Conservation (phyloP, 2,113 vertebrate species). For the Gadus chalcogrammus region DNA sequence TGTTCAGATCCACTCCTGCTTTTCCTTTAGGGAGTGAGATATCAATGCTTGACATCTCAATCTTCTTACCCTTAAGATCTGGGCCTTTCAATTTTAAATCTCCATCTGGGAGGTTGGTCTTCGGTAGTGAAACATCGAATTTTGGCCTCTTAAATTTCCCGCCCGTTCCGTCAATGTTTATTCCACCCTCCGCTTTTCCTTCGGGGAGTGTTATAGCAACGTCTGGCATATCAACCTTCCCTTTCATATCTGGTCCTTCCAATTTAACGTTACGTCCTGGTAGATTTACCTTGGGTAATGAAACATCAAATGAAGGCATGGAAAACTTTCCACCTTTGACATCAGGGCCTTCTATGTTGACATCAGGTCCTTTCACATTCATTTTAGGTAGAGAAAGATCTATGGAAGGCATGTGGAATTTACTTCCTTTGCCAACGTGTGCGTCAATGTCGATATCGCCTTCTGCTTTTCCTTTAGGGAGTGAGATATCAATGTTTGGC, state of each 20-base stretch:
- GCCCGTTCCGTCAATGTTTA: constrained; percentile 23
- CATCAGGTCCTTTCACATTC: constrained; percentile 25
- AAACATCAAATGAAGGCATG: constrained; percentile 42
- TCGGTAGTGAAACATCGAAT: constrained; percentile 54
- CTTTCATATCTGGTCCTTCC: too few relatives aligned
- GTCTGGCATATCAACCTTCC: constrained; percentile 39
- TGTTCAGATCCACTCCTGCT: constrained; percentile 24
- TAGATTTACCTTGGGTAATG: constrained; percentile 35
- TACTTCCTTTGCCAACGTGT: constrained; percentile 32
- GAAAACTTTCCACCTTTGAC: constrained; percentile 33
- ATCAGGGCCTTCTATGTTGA: constrained; percentile 21
- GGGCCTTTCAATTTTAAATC: constrained; percentile 22
- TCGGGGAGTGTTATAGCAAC: constrained; percentile 46
- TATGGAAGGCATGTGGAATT: constrained; percentile 49
- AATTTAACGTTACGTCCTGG: constrained; percentile 20
- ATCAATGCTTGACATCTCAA: constrained; percentile 28
- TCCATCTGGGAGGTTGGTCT: constrained; percentile 36
- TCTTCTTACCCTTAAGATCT: constrained; percentile 35
- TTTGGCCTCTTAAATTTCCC: constrained; percentile 43
- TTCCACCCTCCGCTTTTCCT: constrained; percentile 19
- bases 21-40: constrained; percentile 33
- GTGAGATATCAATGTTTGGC: too few relatives aligned
- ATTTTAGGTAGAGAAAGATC: constrained; percentile 59
- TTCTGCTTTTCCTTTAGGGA: background rate
- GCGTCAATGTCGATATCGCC: constrained; percentile 29